Percentiles rank a stretch among this genome's conserved stretches.
Evolutionary conservation across 2,113 vertebrate genomes (phyloP).

Genomic region (Ameiurus melas): DNA sequence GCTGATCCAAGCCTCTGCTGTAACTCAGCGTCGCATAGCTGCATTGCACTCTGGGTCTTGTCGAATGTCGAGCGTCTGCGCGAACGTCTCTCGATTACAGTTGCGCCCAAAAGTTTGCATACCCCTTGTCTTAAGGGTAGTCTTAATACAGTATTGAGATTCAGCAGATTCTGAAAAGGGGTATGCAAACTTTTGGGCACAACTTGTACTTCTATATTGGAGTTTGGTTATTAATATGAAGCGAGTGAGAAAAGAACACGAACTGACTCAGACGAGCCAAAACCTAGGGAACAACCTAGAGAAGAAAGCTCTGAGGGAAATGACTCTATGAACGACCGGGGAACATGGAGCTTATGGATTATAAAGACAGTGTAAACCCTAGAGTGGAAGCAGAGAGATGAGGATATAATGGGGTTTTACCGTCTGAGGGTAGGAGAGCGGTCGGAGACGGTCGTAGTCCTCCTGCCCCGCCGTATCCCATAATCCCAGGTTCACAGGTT

Average conservation of each 20-base stretch:
- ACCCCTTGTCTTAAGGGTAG: too few relatives aligned
- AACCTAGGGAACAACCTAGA: too few relatives aligned
- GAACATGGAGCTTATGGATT: neutral
- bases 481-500: slow-evolving; percentile 63
- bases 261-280: too few relatives aligned
- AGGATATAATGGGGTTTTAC: slow-evolving; percentile 24
- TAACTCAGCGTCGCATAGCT: too few relatives aligned
- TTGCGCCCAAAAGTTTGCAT: too few relatives aligned
- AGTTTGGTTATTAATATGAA: neutral
- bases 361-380: neutral
- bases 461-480: slow-evolving; percentile 65
- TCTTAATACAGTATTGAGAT: too few relatives aligned
- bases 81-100: neutral
- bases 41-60: neutral
- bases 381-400: neutral
- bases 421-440: slow-evolving; percentile 65
- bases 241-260: neutral
- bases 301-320: too few relatives aligned
- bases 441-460: slow-evolving; percentile 64
- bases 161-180: too few relatives aligned
- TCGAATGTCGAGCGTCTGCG: neutral
- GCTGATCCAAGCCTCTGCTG: too few relatives aligned
- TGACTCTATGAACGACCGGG: neutral
- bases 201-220: neutral
- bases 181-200: too few relatives aligned